Conservation (phyloP, 2,888 invertebrate species). For the Punctoribates punctum region DNA sequence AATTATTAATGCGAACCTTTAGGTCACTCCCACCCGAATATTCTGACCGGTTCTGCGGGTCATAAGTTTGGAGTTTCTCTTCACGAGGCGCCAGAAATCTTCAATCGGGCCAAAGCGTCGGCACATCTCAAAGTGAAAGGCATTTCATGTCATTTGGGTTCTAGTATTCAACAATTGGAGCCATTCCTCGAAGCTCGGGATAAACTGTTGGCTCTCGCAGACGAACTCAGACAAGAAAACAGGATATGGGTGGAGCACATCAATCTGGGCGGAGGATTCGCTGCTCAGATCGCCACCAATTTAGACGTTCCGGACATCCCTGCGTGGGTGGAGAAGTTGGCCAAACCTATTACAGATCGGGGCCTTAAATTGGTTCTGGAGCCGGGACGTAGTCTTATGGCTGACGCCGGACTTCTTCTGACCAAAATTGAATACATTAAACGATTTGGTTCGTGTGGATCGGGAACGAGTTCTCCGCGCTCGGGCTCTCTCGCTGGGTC, state of each 20-base stretch:
- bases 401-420: constrained; percentile 51
- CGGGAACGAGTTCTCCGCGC: constrained; percentile 37
- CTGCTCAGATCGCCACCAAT: constrained; percentile 31
- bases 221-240: constrained; percentile 38
- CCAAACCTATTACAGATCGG: constrained; percentile 48
- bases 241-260: constrained; percentile 43
- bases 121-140: constrained; percentile 52
- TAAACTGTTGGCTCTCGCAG: constrained; percentile 40
- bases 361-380: constrained; percentile 53
- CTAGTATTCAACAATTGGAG: constrained; percentile 50
- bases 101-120: constrained; percentile 48
- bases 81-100: constrained; percentile 49
- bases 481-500: constrained; percentile 33
- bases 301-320: constrained; percentile 40
- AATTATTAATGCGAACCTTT: too few species aligned
- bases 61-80: constrained; percentile 54
- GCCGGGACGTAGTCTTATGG: constrained; percentile 55
- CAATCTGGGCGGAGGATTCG: constrained; percentile 45
- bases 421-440: constrained; percentile 53
- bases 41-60: constrained; percentile 52
- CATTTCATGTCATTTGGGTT: constrained; percentile 55
- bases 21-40: constrained; percentile 52
- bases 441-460: constrained; percentile 23
- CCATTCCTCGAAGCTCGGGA: constrained; percentile 49
- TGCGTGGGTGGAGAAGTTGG: constrained; percentile 49